phyloP scores from a whole-genome alignment of 2,113 vertebrate species.

The Notiomystis cincta region DNA sequence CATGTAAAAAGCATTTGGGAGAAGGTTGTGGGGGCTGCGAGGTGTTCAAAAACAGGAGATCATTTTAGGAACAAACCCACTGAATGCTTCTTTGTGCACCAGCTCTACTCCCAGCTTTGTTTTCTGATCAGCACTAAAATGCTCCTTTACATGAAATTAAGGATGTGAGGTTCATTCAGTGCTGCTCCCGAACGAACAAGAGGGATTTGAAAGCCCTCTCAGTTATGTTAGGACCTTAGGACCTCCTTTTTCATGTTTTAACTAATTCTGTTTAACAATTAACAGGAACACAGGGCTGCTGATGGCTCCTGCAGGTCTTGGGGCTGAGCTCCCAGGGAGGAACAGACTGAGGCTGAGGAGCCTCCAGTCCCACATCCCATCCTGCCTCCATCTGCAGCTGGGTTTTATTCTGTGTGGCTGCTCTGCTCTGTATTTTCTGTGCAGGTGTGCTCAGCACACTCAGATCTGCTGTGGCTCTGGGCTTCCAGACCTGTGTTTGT shows the following conservation, averaged over 20 bases:
- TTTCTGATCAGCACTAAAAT: not conserved
- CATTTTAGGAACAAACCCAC: not conserved
- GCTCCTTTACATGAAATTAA: not conserved
- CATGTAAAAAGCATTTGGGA: not conserved
- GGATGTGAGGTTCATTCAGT: not conserved
- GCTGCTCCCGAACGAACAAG: not conserved
- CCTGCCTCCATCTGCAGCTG: not conserved
- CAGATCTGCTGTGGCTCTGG: not conserved
- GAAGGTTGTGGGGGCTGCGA: not conserved
- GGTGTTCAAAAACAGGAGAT: not conserved
- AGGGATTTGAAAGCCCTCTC: not conserved
- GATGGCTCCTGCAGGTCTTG: not conserved
- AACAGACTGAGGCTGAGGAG: not conserved
- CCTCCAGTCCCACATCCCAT: not conserved
- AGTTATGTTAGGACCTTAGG: accelerated
- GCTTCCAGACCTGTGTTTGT: not conserved
- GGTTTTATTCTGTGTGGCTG: not conserved
- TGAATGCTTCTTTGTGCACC: not conserved
- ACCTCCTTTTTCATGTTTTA: not conserved
- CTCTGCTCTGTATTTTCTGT: not conserved
- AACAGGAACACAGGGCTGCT: not conserved
- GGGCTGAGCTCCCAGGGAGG: not conserved
- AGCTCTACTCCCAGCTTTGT: not conserved
- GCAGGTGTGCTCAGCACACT: not conserved
- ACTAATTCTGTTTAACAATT: not conserved